Base-by-base conservation (phyloP, 2,797 vertebrate species). In the Mus spretus region DNA sequence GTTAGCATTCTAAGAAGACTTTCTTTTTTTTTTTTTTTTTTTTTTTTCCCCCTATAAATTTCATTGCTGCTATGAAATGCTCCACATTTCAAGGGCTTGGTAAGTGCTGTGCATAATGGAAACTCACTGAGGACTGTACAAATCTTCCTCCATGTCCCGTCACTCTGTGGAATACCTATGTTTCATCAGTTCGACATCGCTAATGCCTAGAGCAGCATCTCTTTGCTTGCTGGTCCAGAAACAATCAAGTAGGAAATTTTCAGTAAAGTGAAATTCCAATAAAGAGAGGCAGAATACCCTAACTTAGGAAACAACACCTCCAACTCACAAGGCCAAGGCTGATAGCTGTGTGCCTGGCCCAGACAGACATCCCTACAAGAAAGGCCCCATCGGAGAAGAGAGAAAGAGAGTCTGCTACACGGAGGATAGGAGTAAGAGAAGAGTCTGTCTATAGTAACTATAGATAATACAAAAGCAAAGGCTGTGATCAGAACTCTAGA, bases 401-500 rank as follows among this genome's bases (percentile, higher is more conserved):
- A 47, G 53, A 59, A 78, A n/a, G 61, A 6, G 65, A 28, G 53
- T 12, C 6, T 80, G 47, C 19, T 31, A 15, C 2, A 17, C 37
- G 6, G 44, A 55, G 57, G 57, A 15, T 24, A 31, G 53, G n/a
- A 1, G 3, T 0, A 24, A 28, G 1, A 1, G 0, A 1, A 26
- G 40, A 83, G 57, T 7, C 28, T 84, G 61, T 47, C 26, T 7
- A 22, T 31, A 50, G 44, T 53, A 67, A 86, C 61, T 59, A 37
- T 31, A 87, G 70, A 24, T 15, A 75, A 11, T 13, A 26, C 15
- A 59, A 55, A 65, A 67, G 31, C 31, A 96, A 57, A 55, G 20
- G 5, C 82, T 91, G 63, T 91, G 63, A 6, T 87, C 31, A 83
- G 63, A 96, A 81, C 13, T 70, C 67, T n/a, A 93, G 90, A 61